Evolutionary conservation across 2,888 invertebrate genomes (phyloP).

Genomic region (Magallana nippona): DNA sequence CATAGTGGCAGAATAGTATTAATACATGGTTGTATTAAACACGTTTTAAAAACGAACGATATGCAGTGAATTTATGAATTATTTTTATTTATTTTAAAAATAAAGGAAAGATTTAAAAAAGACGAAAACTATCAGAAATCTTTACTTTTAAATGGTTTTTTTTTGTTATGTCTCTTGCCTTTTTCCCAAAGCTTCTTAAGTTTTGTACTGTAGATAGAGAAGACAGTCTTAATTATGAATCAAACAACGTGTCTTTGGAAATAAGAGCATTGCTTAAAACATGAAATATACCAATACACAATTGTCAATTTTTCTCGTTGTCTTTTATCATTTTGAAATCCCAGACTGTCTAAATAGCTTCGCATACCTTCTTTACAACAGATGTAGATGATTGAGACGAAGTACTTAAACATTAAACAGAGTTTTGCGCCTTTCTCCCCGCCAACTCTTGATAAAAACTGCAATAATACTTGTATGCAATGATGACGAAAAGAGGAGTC

Average conservation of each 20-base stretch:
- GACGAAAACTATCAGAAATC: too few relatives aligned
- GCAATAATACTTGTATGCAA: neutral
- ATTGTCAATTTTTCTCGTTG: neutral
- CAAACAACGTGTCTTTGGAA: neutral
- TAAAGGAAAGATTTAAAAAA: too few relatives aligned
- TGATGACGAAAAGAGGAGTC: slow-evolving; percentile 1
- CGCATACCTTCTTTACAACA: neutral
- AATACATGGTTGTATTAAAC: too few relatives aligned
- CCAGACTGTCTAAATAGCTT: slow-evolving; percentile 3
- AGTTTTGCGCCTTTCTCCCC: slow-evolving; percentile 21
- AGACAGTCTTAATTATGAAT: too few relatives aligned
- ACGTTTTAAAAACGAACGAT: too few relatives aligned
- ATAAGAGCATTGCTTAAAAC: neutral
- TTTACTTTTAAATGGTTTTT: too few relatives aligned
- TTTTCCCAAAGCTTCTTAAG: too few relatives aligned
- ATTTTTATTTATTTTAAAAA: too few relatives aligned
- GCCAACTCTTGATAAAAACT: neutral
- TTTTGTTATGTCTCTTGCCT: too few relatives aligned
- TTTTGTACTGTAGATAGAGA: too few relatives aligned
- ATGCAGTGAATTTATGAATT: too few relatives aligned
- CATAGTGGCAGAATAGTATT: too few relatives aligned
- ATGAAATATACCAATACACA: neutral
- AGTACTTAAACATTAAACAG: slow-evolving; percentile 23
- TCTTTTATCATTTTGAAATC: slow-evolving; percentile 2
- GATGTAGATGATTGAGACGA: slow-evolving; percentile 25